These are phyloP conservation scores for Apeltes quadracus DNA, from an alignment of 2,113 vertebrate genomes.

Conservation along the genomic window DNA sequence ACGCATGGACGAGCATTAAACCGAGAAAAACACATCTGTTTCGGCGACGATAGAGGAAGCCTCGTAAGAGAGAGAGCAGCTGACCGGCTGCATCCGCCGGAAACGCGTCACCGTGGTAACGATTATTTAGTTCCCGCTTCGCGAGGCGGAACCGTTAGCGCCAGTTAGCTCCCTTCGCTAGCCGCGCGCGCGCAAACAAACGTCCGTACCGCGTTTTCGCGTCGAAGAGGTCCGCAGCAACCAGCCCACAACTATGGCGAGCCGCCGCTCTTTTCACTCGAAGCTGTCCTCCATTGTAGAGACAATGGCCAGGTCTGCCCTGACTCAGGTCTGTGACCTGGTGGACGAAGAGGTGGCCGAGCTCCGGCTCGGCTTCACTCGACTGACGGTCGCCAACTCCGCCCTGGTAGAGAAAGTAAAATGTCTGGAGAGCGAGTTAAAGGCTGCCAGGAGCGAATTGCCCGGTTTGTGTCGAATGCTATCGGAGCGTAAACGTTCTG, in stretches of 20 bases:
- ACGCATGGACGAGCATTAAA: conserved; percentile 10
- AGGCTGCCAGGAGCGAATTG: conserved; percentile 35
- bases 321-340: conserved; percentile 68
- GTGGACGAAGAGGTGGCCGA: conserved; percentile 70
- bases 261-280: conserved; percentile 55
- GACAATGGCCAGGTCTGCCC: conserved; percentile 64
- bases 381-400: conserved; percentile 62
- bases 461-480: conserved; percentile 34
- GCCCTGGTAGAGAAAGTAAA: conserved; percentile 64
- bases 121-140: conserved; percentile 59
- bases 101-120: conserved; percentile 58
- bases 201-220: not conserved
- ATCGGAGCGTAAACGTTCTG: conserved; percentile 56
- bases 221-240: not conserved
- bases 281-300: conserved; percentile 77
- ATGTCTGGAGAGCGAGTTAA: conserved; percentile 64
- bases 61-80: conserved; percentile 51
- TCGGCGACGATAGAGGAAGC: conserved; percentile 50
- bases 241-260: conserved; percentile 40
- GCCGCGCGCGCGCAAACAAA: not conserved
- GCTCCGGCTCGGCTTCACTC: conserved; percentile 64
- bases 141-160: not conserved
- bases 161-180: conserved; percentile 27
- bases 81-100: conserved; percentile 70
- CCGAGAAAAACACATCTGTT: not conserved